These are phyloP conservation scores for Pheucticus melanocephalus DNA, from an alignment of 2,113 vertebrate genomes.

Conservation along the genomic window DNA sequence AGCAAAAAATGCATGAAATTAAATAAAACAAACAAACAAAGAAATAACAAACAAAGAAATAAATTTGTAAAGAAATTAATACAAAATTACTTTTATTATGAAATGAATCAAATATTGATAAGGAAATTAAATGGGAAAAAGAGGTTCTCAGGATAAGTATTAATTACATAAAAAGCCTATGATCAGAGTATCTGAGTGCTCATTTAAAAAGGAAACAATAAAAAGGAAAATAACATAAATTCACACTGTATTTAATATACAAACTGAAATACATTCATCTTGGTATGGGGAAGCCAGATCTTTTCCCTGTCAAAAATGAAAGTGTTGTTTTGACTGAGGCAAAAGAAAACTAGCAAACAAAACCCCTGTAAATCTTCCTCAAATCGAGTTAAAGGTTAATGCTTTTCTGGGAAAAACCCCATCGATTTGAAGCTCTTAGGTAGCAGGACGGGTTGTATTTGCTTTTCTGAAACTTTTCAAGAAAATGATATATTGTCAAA, in stretches of 20 bases:
- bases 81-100: background rate
- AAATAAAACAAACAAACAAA: background rate
- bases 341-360: background rate
- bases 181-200: background rate
- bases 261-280: background rate
- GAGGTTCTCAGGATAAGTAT: background rate
- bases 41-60: background rate
- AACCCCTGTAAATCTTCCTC: background rate
- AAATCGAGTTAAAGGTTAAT: background rate
- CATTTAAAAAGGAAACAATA: background rate
- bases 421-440: background rate
- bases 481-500: background rate
- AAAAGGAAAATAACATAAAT: background rate
- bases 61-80: background rate
- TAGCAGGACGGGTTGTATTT: accelerated
- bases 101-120: background rate
- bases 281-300: background rate
- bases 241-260: background rate
- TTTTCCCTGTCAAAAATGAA: background rate
- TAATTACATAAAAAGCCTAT: background rate
- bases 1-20: background rate
- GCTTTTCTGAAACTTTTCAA: background rate
- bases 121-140: background rate
- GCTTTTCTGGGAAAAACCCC: accelerated
- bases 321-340: background rate